Evolutionary conservation across 2,888 invertebrate species (phyloP).

Genomic region (Copidosoma aretas): DNA sequence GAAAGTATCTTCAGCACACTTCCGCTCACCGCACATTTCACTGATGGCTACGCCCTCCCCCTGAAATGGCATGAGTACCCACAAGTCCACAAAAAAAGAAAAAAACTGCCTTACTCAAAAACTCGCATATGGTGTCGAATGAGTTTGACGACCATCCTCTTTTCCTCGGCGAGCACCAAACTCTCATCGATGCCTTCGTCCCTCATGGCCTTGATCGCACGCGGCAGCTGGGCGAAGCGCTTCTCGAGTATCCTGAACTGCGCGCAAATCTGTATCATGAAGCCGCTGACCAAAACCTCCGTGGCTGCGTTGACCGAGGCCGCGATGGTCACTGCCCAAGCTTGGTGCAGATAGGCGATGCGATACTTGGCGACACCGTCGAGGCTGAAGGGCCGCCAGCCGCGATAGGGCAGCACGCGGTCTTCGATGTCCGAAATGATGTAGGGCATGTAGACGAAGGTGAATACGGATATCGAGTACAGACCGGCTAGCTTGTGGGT

Average conservation of each 20-base stretch:
- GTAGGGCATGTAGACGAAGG: slow-evolving; percentile 25
- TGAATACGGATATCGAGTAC: slow-evolving; percentile 15
- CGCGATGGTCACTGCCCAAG: slow-evolving; percentile 15
- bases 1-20: too few relatives aligned
- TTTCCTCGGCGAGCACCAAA: background rate
- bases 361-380: slow-evolving; percentile 20
- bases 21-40: too few relatives aligned
- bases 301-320: slow-evolving; percentile 21
- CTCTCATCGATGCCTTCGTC: background rate
- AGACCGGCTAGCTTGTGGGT: slow-evolving; percentile 13
- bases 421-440: slow-evolving; percentile 16
- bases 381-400: slow-evolving; percentile 24
- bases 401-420: slow-evolving; percentile 22
- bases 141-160: slow-evolving; percentile 3
- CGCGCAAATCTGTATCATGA: slow-evolving; percentile 35
- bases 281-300: slow-evolving; percentile 31
- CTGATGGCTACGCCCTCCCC: too few relatives aligned
- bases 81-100: too few relatives aligned
- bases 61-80: too few relatives aligned
- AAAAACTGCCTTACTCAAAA: slow-evolving; percentile 17
- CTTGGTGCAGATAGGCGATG: slow-evolving; percentile 19
- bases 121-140: slow-evolving; percentile 23
- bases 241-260: slow-evolving; percentile 31
- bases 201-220: slow-evolving; percentile 16
- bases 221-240: slow-evolving; percentile 20